Conservation (phyloP, 2,888 invertebrate species). For the Melieria picta region DNA sequence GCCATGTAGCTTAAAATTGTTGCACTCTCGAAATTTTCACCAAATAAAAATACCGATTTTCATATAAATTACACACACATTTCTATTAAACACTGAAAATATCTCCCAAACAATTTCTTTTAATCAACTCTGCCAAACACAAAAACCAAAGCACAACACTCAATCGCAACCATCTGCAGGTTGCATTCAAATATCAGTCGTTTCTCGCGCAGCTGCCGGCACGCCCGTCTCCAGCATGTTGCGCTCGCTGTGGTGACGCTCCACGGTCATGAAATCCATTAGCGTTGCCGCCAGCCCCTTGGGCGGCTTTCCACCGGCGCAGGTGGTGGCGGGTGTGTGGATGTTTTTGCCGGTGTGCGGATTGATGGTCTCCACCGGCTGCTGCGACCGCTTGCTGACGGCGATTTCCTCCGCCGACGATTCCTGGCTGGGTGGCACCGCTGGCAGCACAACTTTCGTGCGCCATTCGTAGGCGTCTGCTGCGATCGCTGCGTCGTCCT, state of each 20-base stretch:
- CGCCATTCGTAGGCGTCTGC: conserved; percentile 41
- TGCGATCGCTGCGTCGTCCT: not conserved
- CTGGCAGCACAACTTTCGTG: conserved; percentile 37
- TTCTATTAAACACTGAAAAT: too few relatives aligned
- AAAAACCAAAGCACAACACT: too few relatives aligned
- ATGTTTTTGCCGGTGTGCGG: conserved; percentile 31
- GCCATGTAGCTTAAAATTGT: too few relatives aligned
- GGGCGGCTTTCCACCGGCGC: conserved; percentile 33
- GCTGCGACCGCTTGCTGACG: conserved; percentile 5
- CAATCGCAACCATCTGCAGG: too few relatives aligned
- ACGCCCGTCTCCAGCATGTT: conserved; percentile 6
- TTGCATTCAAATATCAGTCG: conserved; percentile 10
- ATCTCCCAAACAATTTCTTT: too few relatives aligned
- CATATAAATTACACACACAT: too few relatives aligned
- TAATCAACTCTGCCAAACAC: too few relatives aligned
- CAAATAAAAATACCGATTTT: too few relatives aligned
- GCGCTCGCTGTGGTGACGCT: conserved; percentile 51
- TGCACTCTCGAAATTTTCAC: too few relatives aligned
- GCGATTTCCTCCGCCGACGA: conserved; percentile 17
- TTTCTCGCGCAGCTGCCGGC: not conserved
- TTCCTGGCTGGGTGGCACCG: not conserved
- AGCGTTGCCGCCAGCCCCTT: conserved; percentile 47
- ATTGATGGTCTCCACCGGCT: conserved; percentile 13
- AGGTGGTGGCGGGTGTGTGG: conserved; percentile 35
- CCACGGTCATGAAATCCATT: conserved; percentile 53